Conservation (phyloP, 2,113 vertebrate genomes). For the Poecilia latipinna region DNA sequence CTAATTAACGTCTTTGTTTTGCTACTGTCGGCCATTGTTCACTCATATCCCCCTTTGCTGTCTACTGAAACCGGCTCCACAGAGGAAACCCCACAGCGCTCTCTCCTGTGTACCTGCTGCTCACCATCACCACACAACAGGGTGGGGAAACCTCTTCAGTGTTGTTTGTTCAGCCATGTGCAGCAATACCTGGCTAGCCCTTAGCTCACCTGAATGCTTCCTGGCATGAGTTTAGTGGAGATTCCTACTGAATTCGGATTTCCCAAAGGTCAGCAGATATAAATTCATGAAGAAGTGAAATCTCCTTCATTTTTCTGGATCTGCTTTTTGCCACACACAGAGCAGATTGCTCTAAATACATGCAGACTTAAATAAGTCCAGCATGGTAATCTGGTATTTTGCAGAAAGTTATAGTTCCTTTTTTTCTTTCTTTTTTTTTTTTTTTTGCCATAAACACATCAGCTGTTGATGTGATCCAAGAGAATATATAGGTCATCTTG, state of each 20-base stretch:
- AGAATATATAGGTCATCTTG: too few relatives aligned
- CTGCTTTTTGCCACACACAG: too few relatives aligned
- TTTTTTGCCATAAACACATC: too few relatives aligned
- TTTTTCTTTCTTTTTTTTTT: too few relatives aligned
- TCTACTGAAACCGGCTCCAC: constrained; percentile 37
- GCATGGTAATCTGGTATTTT: too few relatives aligned
- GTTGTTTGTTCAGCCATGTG: constrained; percentile 4
- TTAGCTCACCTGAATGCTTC: constrained; percentile 18
- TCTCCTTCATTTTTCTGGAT: too few relatives aligned
- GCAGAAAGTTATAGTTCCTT: too few relatives aligned
- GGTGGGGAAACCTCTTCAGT: constrained; percentile 38
- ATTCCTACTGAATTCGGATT: neutral
- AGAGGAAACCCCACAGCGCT: constrained; percentile 50
- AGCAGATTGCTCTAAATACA: too few relatives aligned
- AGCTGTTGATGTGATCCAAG: too few relatives aligned
- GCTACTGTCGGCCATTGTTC: constrained; percentile 20
- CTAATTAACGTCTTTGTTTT: constrained; percentile 61
- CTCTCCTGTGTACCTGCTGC: constrained; percentile 42
- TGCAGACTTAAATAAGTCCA: too few relatives aligned
- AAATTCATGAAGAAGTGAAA: too few relatives aligned
- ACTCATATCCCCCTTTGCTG: constrained; percentile 42
- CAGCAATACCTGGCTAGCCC: constrained; percentile 25
- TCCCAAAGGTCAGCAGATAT: too few relatives aligned
- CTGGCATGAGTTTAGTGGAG: neutral
- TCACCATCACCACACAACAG: constrained; percentile 36